These are phyloP conservation scores for Dorcus hopei DNA, from an alignment of 2,888 invertebrate species.

Conservation along the genomic window DNA sequence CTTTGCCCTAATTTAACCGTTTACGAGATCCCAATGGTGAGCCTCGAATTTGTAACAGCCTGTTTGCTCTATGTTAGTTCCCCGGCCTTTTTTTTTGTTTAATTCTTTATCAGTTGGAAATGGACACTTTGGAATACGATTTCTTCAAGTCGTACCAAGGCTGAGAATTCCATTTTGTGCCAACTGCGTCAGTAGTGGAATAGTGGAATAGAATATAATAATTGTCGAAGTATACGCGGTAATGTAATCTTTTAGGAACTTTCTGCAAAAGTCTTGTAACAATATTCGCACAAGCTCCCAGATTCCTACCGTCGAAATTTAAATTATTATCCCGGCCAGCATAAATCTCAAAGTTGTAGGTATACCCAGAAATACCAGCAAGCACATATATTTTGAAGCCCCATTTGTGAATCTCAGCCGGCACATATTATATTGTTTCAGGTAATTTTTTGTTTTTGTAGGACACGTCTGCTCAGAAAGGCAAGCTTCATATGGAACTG, in stretches of 20 bases:
- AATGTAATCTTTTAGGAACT: conserved; percentile 34
- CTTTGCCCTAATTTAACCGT: too few relatives aligned
- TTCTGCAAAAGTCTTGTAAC: conserved; percentile 36
- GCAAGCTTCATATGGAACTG: conserved; percentile 13
- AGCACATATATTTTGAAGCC: conserved; percentile 23
- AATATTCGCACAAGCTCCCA: conserved; percentile 37
- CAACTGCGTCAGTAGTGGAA: conserved; percentile 30
- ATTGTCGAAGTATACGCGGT: conserved; percentile 38
- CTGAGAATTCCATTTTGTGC: conserved; percentile 32
- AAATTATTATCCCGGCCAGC: conserved; percentile 18
- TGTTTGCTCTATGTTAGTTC: conserved; percentile 29
- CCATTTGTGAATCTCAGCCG: conserved; percentile 25
- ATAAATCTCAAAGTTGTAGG: conserved; percentile 1
- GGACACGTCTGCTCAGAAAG: conserved; percentile 20
- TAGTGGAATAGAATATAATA: conserved; percentile 36
- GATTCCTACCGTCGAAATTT: conserved; percentile 27
- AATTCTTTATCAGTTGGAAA: conserved; percentile 32
- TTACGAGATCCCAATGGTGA: too few relatives aligned
- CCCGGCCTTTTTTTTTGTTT: conserved; percentile 29
- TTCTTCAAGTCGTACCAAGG: conserved; percentile 35
- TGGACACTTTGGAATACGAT: conserved; percentile 37
- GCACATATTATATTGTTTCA: conserved; percentile 22
- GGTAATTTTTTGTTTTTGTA: conserved; percentile 13
- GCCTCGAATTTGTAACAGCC: too few relatives aligned
- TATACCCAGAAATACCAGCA: conserved; percentile 19